Evolutionary conservation across 2,113 vertebrate species (phyloP), one percentile per base, ranked within the genome.

Genomic region (Oenanthe oenanthe): DNA sequence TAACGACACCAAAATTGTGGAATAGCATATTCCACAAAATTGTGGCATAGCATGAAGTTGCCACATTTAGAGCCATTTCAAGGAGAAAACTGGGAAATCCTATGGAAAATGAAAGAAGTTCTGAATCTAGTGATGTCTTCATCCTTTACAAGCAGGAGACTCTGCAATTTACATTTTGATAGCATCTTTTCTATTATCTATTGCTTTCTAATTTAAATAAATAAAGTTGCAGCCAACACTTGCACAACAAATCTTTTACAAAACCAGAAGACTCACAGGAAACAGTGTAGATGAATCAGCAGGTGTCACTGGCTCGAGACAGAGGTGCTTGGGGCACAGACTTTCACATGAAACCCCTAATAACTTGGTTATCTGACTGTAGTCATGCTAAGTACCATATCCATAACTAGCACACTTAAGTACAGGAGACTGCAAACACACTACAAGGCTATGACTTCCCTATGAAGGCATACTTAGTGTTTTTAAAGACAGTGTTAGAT

Each of bases 341-440:
- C 19, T 81, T 86, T 6, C 32, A 43, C 13, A n/a, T 25, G 19
- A 57, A 32, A 45, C 10, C 17, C 31, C 38, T 17, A 32, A 28
- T 6, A 77, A 38, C 9, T 56, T n/a, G 28, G 54, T 12, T 51
- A 38, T 4, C 51, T 2, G 3, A 26, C 38, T 60, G 24, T 5
- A 60, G 4, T n/a, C n/a, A n/a, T 4, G 0, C 20, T 53, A 45
- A 57, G 7, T 10, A 24, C 12, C 3, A 4, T 4, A n/a, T 1
- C 40, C 6, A 1, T 17, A 71, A 29, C 9, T 0, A 48, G 17
- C 17, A 36, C 13, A 13, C 10, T 38, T 26, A 71, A 31, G 36
- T 4, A 31, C 14, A 60, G 57, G 10, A 63, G 7, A 34, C 12
- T 9, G 28, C 19, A 11, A 29, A 31, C 21, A 67, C 13, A 17